Evolutionary conservation across 2,888 invertebrate species (phyloP).

Genomic region (Campoletis raptor): DNA sequence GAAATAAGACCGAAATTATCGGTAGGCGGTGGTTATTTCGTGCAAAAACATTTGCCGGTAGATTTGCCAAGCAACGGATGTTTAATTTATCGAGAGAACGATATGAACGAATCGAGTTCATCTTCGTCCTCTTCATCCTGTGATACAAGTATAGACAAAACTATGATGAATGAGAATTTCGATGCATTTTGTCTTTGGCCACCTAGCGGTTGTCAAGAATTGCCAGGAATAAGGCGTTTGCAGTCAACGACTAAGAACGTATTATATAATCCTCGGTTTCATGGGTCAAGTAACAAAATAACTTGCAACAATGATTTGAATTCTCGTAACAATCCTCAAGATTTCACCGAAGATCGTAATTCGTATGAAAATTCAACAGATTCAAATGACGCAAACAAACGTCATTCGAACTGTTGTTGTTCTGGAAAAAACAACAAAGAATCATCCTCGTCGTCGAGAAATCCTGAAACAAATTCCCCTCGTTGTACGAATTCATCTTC

Average conservation of each 20-base stretch:
- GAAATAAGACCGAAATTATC: constrained; percentile 78
- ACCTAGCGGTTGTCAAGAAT: constrained; percentile 81
- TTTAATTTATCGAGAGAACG: constrained; percentile 37
- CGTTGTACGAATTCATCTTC: not conserved
- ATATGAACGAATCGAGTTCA: constrained; percentile 14
- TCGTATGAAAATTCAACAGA: not conserved
- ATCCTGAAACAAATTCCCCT: constrained; percentile 19
- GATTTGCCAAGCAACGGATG: constrained; percentile 47
- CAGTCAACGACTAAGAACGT: not conserved
- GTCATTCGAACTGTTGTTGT: constrained; percentile 62
- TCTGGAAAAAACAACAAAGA: constrained; percentile 13
- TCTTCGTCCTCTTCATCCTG: not conserved
- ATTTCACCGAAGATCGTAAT: not conserved
- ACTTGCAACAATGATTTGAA: constrained; percentile 4
- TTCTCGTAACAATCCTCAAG: not conserved
- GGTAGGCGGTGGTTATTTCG: constrained; percentile 74
- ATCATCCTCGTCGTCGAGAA: not conserved
- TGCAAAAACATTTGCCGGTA: constrained; percentile 72
- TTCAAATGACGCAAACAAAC: constrained; percentile 28
- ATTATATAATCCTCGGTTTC: not conserved
- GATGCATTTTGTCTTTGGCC: constrained; percentile 60
- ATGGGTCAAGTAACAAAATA: not conserved
- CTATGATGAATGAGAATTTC: not conserved
- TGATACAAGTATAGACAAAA: constrained; percentile 12
- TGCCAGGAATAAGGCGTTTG: constrained; percentile 75